Evolutionary conservation across 2,888 invertebrate genomes (phyloP).

Genomic region (Tetragonisca angustula): DNA sequence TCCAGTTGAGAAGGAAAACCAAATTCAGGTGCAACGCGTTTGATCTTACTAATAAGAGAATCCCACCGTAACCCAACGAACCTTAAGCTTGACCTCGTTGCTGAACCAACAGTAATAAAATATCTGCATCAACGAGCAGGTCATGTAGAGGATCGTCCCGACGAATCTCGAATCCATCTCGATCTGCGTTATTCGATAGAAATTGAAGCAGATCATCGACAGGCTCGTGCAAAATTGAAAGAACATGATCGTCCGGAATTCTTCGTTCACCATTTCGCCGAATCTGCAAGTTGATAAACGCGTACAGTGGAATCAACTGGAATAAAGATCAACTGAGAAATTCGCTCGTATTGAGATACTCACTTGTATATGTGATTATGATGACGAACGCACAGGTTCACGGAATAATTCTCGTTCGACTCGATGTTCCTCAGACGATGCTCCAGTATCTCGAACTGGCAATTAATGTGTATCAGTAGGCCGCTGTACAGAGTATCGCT

Average conservation of each 20-base stretch:
- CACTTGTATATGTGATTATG: neutral
- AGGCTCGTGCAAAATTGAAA: conserved; percentile 23
- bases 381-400: neutral
- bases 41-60: neutral
- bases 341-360: neutral
- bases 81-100: conserved; percentile 2
- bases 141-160: neutral
- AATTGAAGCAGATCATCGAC: conserved; percentile 41
- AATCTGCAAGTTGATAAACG: neutral
- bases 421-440: conserved; percentile 13
- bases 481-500: conserved; percentile 22
- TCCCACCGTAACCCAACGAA: neutral
- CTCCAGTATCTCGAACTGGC: conserved; percentile 70
- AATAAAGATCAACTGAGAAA: too few species aligned
- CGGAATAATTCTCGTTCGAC: neutral
- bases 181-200: neutral
- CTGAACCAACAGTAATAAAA: conserved; percentile 67
- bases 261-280: neutral
- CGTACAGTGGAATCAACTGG: neutral
- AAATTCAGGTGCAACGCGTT: too few species aligned
- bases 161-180: neutral
- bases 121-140: conserved; percentile 56
- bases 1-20: too few species aligned
- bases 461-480: conserved; percentile 64
- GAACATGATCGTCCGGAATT: neutral